Evolutionary conservation across 2,113 vertebrate genomes (phyloP).

Genomic region (Tachysurus fulvidraco): DNA sequence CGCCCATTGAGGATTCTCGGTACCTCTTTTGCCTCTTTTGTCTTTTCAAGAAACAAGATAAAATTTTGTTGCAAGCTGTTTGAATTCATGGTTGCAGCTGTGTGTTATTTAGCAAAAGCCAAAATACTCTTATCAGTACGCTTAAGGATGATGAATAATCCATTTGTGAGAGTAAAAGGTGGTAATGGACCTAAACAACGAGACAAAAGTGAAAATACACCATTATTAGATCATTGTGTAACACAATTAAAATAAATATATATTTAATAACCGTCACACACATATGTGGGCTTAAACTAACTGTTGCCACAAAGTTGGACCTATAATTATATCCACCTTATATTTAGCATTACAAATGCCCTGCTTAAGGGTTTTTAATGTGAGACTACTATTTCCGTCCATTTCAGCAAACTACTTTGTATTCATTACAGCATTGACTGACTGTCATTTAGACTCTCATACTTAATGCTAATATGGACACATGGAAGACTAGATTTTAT

Average conservation of each 20-base stretch:
- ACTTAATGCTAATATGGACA: neutral
- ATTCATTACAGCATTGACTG: neutral
- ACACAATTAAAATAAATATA: neutral
- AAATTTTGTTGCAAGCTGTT: conserved; percentile 57
- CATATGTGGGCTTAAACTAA: neutral
- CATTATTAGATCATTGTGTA: neutral
- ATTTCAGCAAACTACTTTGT: neutral
- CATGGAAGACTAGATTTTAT: neutral
- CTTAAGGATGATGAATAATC: neutral
- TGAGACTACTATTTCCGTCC: neutral
- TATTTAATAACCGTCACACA: neutral
- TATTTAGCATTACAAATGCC: neutral
- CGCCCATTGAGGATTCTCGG: conserved; percentile 74
- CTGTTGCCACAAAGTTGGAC: neutral
- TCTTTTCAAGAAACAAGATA: conserved; percentile 57
- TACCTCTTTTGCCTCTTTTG: conserved; percentile 53
- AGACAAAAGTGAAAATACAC: neutral
- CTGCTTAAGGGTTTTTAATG: neutral
- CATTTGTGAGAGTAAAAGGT: neutral
- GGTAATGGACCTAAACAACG: conserved; percentile 30
- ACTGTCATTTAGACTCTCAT: neutral
- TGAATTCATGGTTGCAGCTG: conserved; percentile 47
- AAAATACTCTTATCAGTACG: neutral
- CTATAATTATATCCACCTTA: neutral
- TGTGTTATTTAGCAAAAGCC: neutral